Evolutionary conservation across 1,140 invertebrate genomes (phyloP).

Genomic region (Babylonia areolata): DNA sequence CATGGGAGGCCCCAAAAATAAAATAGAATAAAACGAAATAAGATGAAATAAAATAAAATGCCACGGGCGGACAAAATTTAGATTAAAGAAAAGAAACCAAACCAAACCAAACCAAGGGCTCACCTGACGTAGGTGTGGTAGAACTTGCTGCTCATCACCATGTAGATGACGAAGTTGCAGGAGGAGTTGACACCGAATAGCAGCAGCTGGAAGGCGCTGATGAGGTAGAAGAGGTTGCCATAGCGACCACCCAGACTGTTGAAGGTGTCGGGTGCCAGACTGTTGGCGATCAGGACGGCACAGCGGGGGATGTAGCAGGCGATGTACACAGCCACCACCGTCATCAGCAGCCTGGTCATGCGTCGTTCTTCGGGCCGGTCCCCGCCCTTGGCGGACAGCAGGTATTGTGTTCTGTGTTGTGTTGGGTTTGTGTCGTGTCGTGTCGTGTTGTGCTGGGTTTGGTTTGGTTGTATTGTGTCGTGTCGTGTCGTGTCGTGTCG

Average conservation of each 20-base stretch:
- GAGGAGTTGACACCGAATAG: constrained; percentile 51
- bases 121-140: constrained; percentile 27
- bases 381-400: background rate
- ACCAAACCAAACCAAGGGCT: too few species aligned
- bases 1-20: too few species aligned
- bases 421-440: too few species aligned
- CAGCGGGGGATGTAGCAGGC: constrained; percentile 50
- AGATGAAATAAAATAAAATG: too few species aligned
- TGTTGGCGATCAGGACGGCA: constrained; percentile 32
- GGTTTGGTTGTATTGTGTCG: too few species aligned
- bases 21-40: too few species aligned
- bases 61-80: too few species aligned
- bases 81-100: too few species aligned
- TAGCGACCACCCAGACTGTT: constrained; percentile 46
- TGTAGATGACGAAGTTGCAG: constrained; percentile 57
- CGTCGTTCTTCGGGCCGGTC: constrained; percentile 32
- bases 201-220: constrained; percentile 45
- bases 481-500: too few species aligned
- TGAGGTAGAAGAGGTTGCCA: constrained; percentile 51
- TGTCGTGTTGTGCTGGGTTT: too few species aligned
- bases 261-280: constrained; percentile 27
- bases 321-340: constrained; percentile 46
- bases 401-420: too few species aligned
- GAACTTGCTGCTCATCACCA: constrained; percentile 51
- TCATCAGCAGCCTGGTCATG: constrained; percentile 50